Base-by-base conservation (phyloP, 23 tunicate species). In the Halocynthia aurantium region DNA sequence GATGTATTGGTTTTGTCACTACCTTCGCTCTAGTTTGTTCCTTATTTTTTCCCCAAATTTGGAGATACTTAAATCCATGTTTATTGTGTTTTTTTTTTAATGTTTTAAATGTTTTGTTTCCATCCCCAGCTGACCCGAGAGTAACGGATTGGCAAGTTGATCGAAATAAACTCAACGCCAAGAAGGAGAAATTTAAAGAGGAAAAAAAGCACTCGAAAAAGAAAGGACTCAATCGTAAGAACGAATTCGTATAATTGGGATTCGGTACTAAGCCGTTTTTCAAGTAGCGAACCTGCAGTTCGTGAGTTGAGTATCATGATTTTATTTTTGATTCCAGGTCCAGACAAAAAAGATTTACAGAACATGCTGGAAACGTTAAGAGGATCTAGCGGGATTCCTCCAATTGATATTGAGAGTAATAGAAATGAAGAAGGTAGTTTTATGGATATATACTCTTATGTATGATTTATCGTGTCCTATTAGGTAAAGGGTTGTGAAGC, bases 171-270 rank as follows among this genome's bases (percentile, higher is more conserved):
- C 77, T 91, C 70, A 77, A 85, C 52, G 87, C 82, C 19, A 91
- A 86, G 84, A 91, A 91, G 70, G 90, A 91, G 67, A 88, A 91
- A 55, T 91, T 91, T 53, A 61, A 76, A n/a, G 68, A 70, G 19
- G 89, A 91, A 71, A 91, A 91, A 51, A 67, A 77, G 55, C 86
- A 85, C 11, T 72, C 84, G 31, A 91, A 91, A 69, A 82, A 87
- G 66, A 85, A 81, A 62, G 97, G 87, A 70, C 54, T 89, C 75
- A 84, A 84, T 78, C 70, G 96, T 89, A 69, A 84, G 77, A 31
- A 31, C 44, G 44, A 31, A 31, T 31, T 83, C n/a, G 31, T 15
- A 4, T 44, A 0, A n/a, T 10, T 2, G 51, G 2, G 4, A n/a
- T 10, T 72, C 13, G 11, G 4, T 72, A 11, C 15, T 5, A 15